phyloP scores from a whole-genome alignment of 2,113 vertebrate species.

The Paracanthobrama guichenoti region DNA sequence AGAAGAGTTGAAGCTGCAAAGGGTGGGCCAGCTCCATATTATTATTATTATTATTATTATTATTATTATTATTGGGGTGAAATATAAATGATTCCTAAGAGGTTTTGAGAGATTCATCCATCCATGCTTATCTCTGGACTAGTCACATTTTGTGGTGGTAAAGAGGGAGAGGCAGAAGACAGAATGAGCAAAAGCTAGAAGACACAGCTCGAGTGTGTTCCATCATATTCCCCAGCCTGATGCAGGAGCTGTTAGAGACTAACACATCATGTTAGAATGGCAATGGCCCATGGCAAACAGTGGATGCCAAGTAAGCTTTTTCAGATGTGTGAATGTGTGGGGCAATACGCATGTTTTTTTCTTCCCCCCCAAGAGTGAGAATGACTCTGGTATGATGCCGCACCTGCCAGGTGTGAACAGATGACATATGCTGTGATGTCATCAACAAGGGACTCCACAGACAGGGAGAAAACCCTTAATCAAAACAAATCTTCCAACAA shows the following conservation, averaged over 20 bases:
- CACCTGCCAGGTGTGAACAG: conserved; percentile 17
- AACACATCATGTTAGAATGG: conserved; percentile 26
- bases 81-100: background rate
- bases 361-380: conserved; percentile 5
- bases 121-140: background rate
- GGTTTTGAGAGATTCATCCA: background rate
- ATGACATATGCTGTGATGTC: conserved; percentile 12
- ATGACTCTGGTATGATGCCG: background rate
- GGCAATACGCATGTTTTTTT: conserved; percentile 10
- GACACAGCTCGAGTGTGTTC: background rate
- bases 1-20: too few relatives aligned
- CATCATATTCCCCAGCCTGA: conserved; percentile 22
- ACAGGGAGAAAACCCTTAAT: background rate
- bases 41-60: background rate
- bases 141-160: background rate
- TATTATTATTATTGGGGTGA: background rate
- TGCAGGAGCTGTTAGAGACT: background rate
- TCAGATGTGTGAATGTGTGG: background rate
- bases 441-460: conserved; percentile 32
- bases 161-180: background rate
- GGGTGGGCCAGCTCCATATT: background rate
- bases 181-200: background rate
- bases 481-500: background rate
- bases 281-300: conserved; percentile 33
- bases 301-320: conserved; percentile 23